Evolutionary conservation across 2,888 invertebrate genomes (phyloP), one percentile per base, ranked within the genome.

Genomic region (Rhingia rostrata): DNA sequence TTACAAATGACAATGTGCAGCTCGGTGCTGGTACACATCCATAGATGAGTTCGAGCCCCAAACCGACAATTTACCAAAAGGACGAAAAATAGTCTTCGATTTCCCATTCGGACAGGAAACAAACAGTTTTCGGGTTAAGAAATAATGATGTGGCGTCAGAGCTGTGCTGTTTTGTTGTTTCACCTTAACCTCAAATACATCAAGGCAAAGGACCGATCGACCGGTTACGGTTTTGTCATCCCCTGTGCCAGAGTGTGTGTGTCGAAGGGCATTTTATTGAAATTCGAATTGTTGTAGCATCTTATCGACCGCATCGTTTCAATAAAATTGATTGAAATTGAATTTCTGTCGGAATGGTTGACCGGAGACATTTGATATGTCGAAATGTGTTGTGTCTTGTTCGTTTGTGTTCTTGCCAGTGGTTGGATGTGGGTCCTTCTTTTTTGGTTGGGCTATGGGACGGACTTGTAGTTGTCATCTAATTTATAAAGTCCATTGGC

Each of bases 251-350:
- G 6, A 2, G 53, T 61, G 14, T 47, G 12, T 61, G 54, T 37
- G 70, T 51, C 61, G 22, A 73, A 74, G 69, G 78, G 73, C 67
- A 56, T 63, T 83, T 58, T 69, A 83, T 73, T 83, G 82, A 72
- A 73, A 78, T 82, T 77, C 67, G 74, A 79, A 83, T 60, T 73
- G 79, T 66, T 79, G 49, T 74, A 84, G 74, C 64, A 84, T 79
- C 79, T 80, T 80, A 84, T 84, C 84, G 80, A 84, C 84, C 80
- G 41, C 84, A 84, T 80, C 84, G 70, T 84, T 84, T 70, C 84
- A 75, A 84, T 80, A 80, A 75, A 84, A 80, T 84, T 84, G 80
- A 84, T 84, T 84, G 83, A 84, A 84, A 84, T 84, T 84, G 83
- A 84, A 84, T 80, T 80, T 84, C 80, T 72, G 84, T 84, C 70